Evolutionary conservation across 2,888 invertebrate species (phyloP).

Genomic region (Clitarchus hookeri): DNA sequence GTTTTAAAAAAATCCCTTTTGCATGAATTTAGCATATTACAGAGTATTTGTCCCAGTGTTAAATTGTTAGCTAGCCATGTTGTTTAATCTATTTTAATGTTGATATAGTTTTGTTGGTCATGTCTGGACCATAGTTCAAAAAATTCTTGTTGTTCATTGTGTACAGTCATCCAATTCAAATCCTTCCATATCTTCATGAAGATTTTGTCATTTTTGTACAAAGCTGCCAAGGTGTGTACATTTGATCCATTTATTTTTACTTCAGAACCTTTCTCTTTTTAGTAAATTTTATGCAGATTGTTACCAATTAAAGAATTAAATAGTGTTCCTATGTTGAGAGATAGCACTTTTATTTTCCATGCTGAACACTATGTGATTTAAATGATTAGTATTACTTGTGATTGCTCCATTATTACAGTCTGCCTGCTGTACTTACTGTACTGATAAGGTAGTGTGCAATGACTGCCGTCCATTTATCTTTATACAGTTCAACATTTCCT

Average conservation of each 20-base stretch:
- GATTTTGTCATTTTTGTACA: conserved; percentile 40
- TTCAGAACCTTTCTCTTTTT: conserved; percentile 20
- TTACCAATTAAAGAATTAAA: not conserved
- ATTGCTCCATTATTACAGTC: conserved; percentile 35
- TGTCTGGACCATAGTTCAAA: conserved; percentile 39
- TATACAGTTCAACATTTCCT: not conserved
- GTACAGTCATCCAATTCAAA: conserved; percentile 39
- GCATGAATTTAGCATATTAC: not conserved
- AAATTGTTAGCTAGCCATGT: conserved; percentile 41
- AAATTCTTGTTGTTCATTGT: conserved; percentile 41
- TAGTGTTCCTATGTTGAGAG: conserved; percentile 17
- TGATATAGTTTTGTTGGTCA: conserved; percentile 40
- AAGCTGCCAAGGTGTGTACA: conserved; percentile 29
- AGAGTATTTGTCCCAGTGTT: conserved; percentile 41
- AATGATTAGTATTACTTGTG: conserved; percentile 30
- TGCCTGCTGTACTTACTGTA: conserved; percentile 44
- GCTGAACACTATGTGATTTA: not conserved
- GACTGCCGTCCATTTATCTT: conserved; percentile 44
- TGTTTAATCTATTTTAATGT: conserved; percentile 43
- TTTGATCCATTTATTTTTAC: conserved; percentile 10
- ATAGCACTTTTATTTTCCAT: not conserved
- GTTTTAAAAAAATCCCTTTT: not conserved
- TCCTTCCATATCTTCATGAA: conserved; percentile 41
- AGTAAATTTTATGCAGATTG: not conserved
- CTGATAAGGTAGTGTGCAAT: conserved; percentile 38